These are phyloP conservation scores for Drosophila pseudotakahashii DNA, from an alignment of 2,888 invertebrate species.

Conservation along the genomic window DNA sequence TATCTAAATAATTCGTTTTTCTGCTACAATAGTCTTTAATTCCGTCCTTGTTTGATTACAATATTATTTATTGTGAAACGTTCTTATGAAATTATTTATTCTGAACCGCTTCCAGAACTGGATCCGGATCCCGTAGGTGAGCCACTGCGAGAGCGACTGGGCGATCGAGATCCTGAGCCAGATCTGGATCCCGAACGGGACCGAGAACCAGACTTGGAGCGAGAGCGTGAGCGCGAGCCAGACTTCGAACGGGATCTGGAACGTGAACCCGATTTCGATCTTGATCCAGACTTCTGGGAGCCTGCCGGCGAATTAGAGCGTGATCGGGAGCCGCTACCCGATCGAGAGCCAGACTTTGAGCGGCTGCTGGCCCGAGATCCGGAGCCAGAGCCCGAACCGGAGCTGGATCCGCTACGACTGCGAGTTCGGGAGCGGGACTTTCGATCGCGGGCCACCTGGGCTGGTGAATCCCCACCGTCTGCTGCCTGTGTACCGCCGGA, in stretches of 20 bases:
- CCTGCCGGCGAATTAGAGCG: slow-evolving; percentile 72
- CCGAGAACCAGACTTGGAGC: slow-evolving; percentile 45
- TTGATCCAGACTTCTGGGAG: slow-evolving; percentile 73
- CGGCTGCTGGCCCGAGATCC: slow-evolving; percentile 81
- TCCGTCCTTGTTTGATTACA: not conserved
- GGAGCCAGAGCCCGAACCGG: slow-evolving; percentile 75
- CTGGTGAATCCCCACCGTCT: slow-evolving; percentile 36
- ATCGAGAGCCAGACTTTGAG: slow-evolving; percentile 73
- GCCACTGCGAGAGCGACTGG: slow-evolving; percentile 81
- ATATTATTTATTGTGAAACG: slow-evolving; percentile 23
- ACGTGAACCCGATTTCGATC: slow-evolving; percentile 49
- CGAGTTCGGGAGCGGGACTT: slow-evolving; percentile 76
- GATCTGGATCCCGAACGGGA: slow-evolving; percentile 72
- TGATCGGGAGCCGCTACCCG: slow-evolving; percentile 67
- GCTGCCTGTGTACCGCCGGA: slow-evolving; percentile 5
- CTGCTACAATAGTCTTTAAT: not conserved
- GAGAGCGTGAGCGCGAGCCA: slow-evolving; percentile 57
- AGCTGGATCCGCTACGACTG: slow-evolving; percentile 60
- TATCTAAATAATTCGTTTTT: not conserved
- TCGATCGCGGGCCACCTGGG: slow-evolving; percentile 76
- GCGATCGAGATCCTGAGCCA: slow-evolving; percentile 83
- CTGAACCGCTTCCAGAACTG: slow-evolving; percentile 84
- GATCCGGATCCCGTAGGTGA: slow-evolving; percentile 78
- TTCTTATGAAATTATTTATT: slow-evolving; percentile 41
- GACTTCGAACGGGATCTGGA: slow-evolving; percentile 58